Base-by-base conservation (phyloP, 1,140 invertebrate genomes). In the Caenorhabditis briggsae region DNA sequence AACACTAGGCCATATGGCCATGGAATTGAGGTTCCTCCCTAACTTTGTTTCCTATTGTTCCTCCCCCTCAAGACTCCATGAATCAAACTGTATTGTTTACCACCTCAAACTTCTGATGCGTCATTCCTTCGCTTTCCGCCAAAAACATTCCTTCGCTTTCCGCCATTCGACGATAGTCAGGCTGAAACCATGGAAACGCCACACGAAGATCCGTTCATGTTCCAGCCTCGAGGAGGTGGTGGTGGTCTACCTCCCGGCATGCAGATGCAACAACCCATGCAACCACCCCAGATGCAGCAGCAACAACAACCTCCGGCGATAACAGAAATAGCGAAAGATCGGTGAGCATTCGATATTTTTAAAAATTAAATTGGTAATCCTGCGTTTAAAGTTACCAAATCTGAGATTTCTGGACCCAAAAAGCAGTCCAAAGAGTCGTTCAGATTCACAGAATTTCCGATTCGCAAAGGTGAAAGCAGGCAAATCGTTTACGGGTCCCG, bases 1-100 rank as follows among this genome's bases (percentile, higher is more conserved):
- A 78, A 78, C 43, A 78, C 70, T 78, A 53, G 46, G 46, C 46
- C 70, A 78, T 78, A 78, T 78, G 70, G 46, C 33, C 70, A 23
- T 78, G 25, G 46, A 70, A 70, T 70, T 70, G 14, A 16, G 43
- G 58, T 59, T 64, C 16, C 14, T 14, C 14, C 41, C 64, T 70
- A n/a, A 70, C 43, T 70, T 70, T 48, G n/a, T 48, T 70, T 70
- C 64, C 41, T 46, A 18, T 18, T 61, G 1, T 61, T 20, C n/a
- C 56, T 64, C 23, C 25, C n/a, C 18, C 46, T 50, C n/a, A n/a
- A 11, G 6, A 14, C 46, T 78, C 23, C 41, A 18, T n/a, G 14
- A n/a, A 78, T 50, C 6, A 23, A 9, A 50, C n/a, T 16, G 46
- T 23, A 25, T 18, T 50, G 70, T 23, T 78, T 78, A 53, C 41